Evolutionary conservation across 2,113 vertebrate species (phyloP).

Genomic region (Ciconia boyciana): DNA sequence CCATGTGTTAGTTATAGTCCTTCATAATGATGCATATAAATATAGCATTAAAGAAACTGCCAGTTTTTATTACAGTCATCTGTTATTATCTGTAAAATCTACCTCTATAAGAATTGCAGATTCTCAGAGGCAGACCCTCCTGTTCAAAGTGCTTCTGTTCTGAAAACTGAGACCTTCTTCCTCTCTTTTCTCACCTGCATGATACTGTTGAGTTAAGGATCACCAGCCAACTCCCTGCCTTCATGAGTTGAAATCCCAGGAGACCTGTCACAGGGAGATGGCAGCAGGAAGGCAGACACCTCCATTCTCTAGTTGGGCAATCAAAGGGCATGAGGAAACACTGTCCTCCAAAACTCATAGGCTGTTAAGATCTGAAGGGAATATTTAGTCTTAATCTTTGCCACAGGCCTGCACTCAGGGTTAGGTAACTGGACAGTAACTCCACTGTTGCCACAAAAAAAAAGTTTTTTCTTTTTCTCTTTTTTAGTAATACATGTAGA

Average conservation of each 20-base stretch:
- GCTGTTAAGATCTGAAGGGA: not conserved
- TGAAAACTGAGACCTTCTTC: not conserved
- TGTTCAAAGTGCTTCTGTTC: not conserved
- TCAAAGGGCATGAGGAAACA: not conserved
- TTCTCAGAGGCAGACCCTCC: not conserved
- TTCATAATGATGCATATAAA: not conserved
- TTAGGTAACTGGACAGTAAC: not conserved
- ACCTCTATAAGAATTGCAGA: not conserved
- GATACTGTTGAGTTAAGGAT: not conserved
- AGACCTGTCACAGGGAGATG: not conserved
- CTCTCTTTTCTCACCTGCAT: not conserved
- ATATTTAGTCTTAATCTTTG: not conserved
- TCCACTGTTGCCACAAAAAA: not conserved
- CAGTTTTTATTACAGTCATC: not conserved
- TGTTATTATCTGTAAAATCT: not conserved
- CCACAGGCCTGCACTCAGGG: not conserved
- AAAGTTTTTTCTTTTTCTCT: accelerated
- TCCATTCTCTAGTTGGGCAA: not conserved
- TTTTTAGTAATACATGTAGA: not conserved
- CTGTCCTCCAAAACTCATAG: not conserved
- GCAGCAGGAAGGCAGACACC: not conserved
- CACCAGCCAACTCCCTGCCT: not conserved
- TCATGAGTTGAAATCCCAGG: not conserved
- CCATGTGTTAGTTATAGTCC: not conserved
- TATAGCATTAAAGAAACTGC: not conserved